These are phyloP conservation scores for Heliothis virescens DNA, from an alignment of 1,140 invertebrate species.

Conservation along the genomic window DNA sequence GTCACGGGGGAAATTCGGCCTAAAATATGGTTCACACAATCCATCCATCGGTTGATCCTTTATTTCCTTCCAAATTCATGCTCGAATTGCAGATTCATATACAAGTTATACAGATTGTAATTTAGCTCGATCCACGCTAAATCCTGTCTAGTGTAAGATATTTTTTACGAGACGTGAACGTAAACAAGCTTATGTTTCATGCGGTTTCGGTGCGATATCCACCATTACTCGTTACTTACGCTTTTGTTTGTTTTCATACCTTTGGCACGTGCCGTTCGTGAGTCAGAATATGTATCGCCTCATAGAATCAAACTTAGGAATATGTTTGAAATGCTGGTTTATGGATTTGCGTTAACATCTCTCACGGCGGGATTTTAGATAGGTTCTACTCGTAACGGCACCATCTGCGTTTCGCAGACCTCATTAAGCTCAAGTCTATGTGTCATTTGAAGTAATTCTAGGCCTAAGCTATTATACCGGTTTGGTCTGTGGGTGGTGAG, in stretches of 20 bases:
- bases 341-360: too few relatives aligned
- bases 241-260: constrained; percentile 47
- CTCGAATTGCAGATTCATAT: background rate
- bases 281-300: background rate
- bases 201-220: constrained; percentile 24
- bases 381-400: too few relatives aligned
- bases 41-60: too few relatives aligned
- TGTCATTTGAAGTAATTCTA: too few relatives aligned
- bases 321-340: background rate
- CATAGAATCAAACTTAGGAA: background rate
- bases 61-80: too few relatives aligned
- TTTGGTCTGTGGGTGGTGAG: too few relatives aligned
- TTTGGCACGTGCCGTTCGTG: constrained; percentile 31
- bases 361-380: too few relatives aligned
- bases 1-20: too few relatives aligned
- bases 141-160: constrained; percentile 21
- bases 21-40: too few relatives aligned
- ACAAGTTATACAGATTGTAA: background rate
- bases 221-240: constrained; percentile 11
- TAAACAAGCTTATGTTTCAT: constrained; percentile 4
- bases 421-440: too few relatives aligned
- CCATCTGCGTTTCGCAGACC: too few relatives aligned
- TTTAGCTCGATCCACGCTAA: background rate
- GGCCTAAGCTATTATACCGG: too few relatives aligned
- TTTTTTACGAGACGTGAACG: constrained; percentile 24